Evolutionary conservation across 2,797 vertebrate genomes (phyloP).

Genomic region (Pitangus sulphuratus): DNA sequence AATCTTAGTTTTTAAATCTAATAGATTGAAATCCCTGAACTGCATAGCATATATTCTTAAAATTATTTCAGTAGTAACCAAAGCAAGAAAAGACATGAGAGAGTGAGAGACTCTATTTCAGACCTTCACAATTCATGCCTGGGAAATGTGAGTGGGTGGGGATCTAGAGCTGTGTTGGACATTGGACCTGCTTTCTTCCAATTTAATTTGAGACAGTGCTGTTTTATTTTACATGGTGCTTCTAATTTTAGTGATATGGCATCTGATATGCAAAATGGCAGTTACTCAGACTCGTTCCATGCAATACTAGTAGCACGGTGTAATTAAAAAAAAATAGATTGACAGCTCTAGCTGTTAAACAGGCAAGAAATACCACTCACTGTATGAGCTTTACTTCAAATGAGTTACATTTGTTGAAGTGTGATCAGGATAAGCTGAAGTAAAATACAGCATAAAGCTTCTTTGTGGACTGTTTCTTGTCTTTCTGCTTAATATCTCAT

Average conservation of each 20-base stretch:
- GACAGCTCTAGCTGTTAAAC: background rate
- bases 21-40: background rate
- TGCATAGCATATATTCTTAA: background rate
- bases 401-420: background rate
- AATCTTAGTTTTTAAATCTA: background rate
- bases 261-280: background rate
- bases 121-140: background rate
- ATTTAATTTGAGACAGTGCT: background rate
- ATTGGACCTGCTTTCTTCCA: background rate
- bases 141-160: constrained; percentile 2
- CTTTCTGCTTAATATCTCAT: background rate
- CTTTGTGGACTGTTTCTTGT: background rate
- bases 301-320: background rate
- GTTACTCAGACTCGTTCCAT: background rate
- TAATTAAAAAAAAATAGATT: background rate
- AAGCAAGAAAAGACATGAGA: background rate
- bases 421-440: background rate
- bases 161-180: background rate
- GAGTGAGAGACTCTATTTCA: background rate
- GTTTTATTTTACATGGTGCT: background rate
- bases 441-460: background rate
- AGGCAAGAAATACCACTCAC: background rate
- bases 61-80: background rate
- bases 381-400: background rate
- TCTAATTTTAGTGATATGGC: background rate